Percentiles rank a stretch among this genome's conserved stretches.
Conservation (phyloP, 1,140 invertebrate species). For the Gerris buenoi region DNA sequence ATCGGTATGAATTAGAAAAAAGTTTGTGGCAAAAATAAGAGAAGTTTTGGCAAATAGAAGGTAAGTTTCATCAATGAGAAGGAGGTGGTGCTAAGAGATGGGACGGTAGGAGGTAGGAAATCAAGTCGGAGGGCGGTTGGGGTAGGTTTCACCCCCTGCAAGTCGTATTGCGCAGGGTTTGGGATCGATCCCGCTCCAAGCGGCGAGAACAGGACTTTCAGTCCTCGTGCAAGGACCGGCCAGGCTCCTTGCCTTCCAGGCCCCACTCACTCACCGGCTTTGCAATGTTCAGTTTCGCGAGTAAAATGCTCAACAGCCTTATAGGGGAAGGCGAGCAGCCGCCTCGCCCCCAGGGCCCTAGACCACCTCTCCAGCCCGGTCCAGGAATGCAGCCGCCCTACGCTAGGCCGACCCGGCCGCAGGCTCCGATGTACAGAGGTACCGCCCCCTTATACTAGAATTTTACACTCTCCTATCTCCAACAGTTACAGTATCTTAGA, state of each 20-base stretch:
- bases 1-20: no score
- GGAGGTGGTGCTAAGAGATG: no score
- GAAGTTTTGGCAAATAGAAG: no score
- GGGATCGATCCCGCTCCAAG: background rate
- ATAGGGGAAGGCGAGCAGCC: constrained; percentile 28
- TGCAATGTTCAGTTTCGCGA: constrained; percentile 31
- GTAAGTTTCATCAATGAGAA: no score
- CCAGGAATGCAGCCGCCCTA: constrained; percentile 6
- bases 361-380: background rate
- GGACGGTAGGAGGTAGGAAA: no score
- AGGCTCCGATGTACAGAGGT: constrained; percentile 8
- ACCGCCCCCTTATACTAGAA: no score
- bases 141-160: background rate
- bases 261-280: background rate
- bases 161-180: background rate
- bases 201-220: background rate
- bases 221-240: background rate
- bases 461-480: no score
- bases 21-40: no score
- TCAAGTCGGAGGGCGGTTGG: no score
- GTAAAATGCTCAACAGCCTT: constrained; percentile 32
- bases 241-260: background rate
- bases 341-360: constrained; percentile 13
- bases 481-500: no score
- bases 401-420: background rate